Evolutionary conservation across 2,113 vertebrate species (phyloP).

Genomic region (Furnarius figulus): DNA sequence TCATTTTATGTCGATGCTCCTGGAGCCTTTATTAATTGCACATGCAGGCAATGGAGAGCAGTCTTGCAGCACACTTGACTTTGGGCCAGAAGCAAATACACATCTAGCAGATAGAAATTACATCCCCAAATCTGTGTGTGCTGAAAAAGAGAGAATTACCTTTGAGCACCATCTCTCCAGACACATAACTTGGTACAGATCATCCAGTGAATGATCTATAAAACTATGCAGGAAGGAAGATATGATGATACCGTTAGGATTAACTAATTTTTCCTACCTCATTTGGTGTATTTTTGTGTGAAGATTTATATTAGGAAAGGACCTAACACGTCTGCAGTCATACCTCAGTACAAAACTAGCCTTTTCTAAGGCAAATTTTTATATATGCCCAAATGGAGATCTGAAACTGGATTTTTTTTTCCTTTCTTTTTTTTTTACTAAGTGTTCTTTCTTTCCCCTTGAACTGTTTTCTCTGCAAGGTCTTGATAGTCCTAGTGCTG

Average conservation of each 20-base stretch:
- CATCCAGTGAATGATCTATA: not conserved
- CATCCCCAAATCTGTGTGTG: not conserved
- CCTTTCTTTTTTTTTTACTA: no score
- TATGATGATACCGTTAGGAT: not conserved
- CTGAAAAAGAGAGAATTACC: not conserved
- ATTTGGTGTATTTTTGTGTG: not conserved
- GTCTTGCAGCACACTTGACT: not conserved
- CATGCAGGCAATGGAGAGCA: not conserved
- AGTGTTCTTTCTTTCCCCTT: not conserved
- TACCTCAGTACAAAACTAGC: not conserved
- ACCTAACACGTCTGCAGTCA: not conserved
- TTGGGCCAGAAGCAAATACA: not conserved
- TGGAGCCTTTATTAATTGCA: not conserved
- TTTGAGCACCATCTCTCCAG: not conserved
- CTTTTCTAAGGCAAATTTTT: not conserved
- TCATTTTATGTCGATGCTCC: not conserved
- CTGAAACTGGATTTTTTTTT: not conserved
- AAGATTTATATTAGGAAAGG: not conserved
- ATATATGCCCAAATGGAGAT: not conserved
- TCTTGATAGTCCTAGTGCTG: not conserved
- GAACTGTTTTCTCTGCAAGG: not conserved
- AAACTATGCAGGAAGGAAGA: not conserved
- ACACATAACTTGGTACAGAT: rapidly evolving
- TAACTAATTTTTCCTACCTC: not conserved
- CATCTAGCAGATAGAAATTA: not conserved